Evolutionary conservation across 2,888 invertebrate genomes (phyloP).

Genomic region (Drosophila neotestacea): DNA sequence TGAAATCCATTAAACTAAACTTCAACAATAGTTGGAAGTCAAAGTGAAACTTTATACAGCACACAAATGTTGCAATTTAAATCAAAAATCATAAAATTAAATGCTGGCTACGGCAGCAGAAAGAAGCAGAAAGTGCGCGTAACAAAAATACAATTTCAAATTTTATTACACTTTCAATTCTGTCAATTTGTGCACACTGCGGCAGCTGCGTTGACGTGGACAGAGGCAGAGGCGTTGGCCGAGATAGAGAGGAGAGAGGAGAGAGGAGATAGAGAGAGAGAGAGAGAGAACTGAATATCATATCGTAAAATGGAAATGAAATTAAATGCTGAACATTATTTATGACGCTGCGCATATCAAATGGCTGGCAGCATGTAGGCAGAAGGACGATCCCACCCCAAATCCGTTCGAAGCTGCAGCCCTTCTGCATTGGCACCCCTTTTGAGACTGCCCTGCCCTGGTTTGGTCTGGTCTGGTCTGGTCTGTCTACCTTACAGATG

Average conservation of each 20-base stretch:
- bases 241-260: not conserved
- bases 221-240: not conserved
- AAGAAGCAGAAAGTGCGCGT: constrained; percentile 43
- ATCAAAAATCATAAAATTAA: constrained; percentile 73
- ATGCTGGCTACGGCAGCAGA: constrained; percentile 35
- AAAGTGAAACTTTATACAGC: constrained; percentile 43
- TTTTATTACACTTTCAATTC: constrained; percentile 79
- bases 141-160: constrained; percentile 73
- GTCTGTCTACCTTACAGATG: constrained; percentile 59
- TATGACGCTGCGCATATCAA: constrained; percentile 79
- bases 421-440: constrained; percentile 55
- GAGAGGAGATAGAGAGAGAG: constrained; percentile 7
- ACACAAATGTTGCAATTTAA: constrained; percentile 65
- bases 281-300: constrained; percentile 59
- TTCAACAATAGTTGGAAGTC: constrained; percentile 36
- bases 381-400: constrained; percentile 14
- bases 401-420: constrained; percentile 22
- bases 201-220: constrained; percentile 35
- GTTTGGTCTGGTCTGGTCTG: not conserved
- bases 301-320: constrained; percentile 82
- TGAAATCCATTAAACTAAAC: constrained; percentile 35
- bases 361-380: constrained; percentile 57
- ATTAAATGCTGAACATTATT: constrained; percentile 81
- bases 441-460: constrained; percentile 24
- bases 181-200: constrained; percentile 57